Evolutionary conservation across 1,140 invertebrate genomes (phyloP).

Genomic region (Meloidogyne exigua): DNA sequence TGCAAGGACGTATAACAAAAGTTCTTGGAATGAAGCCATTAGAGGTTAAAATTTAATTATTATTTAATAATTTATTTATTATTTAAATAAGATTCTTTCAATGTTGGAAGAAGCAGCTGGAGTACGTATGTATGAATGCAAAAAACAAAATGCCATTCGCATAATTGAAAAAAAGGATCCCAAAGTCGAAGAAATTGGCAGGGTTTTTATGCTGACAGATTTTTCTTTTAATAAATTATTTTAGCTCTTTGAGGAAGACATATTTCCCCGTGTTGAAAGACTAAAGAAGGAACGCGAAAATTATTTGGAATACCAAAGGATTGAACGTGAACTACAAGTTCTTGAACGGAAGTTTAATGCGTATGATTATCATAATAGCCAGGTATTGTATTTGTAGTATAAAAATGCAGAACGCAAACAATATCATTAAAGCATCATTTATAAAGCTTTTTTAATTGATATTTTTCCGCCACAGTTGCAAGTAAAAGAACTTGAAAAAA

Average conservation of each 20-base stretch:
- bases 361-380: constrained; percentile 43
- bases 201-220: constrained; percentile 68
- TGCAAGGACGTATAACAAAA: constrained; percentile 99
- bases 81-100: constrained; percentile 75
- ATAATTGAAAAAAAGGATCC: constrained; percentile 90
- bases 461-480: not conserved
- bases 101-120: constrained; percentile 99
- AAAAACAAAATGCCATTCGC: constrained; percentile 81
- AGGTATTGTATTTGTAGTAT: constrained; percentile 21
- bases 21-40: constrained; percentile 97
- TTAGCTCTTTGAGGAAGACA: constrained; percentile 81
- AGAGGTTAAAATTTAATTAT: constrained; percentile 75
- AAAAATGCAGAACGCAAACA: too few relatives aligned
- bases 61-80: constrained; percentile 13
- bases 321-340: constrained; percentile 81
- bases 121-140: constrained; percentile 93
- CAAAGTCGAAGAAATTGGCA: constrained; percentile 81
- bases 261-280: constrained; percentile 81
- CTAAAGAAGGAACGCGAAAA: constrained; percentile 80
- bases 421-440: too few relatives aligned
- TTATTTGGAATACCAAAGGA: constrained; percentile 84
- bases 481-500: constrained; percentile 9
- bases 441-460: not conserved
- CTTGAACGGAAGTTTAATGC: constrained; percentile 66
- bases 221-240: constrained; percentile 34